A percentile compares a stretch with the other conserved stretches of the same genome.
phyloP scores from a whole-genome alignment of 2,888 invertebrate genomes.

The Rhingia rostrata region DNA sequence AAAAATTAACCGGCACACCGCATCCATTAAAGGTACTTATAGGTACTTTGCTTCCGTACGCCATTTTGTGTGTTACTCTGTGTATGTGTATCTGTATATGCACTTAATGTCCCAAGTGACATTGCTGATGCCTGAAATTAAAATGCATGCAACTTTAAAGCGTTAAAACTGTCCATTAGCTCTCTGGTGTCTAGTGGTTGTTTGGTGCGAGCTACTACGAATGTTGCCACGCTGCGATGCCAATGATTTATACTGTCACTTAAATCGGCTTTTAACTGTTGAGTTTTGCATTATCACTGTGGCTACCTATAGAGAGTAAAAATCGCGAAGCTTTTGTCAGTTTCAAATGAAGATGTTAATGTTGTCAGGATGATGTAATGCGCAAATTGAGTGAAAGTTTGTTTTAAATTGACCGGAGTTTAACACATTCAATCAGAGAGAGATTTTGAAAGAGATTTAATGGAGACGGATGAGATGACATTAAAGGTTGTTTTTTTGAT shows the following conservation, averaged over 20 bases:
- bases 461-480: too few species aligned
- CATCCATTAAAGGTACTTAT: slow-evolving; percentile 61
- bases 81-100: not conserved
- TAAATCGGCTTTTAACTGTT: slow-evolving; percentile 19
- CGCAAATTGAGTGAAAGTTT: too few species aligned
- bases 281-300: slow-evolving; percentile 6
- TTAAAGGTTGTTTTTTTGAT: too few species aligned
- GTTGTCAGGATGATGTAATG: too few species aligned
- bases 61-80: slow-evolving; percentile 16
- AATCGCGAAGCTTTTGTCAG: not conserved
- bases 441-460: too few species aligned
- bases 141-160: slow-evolving; percentile 59
- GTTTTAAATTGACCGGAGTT: too few species aligned
- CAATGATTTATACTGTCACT: slow-evolving; percentile 16
- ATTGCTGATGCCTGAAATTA: slow-evolving; percentile 29
- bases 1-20: slow-evolving; percentile 43
- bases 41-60: slow-evolving; percentile 48
- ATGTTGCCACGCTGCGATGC: not conserved
- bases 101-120: slow-evolving; percentile 52
- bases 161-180: slow-evolving; percentile 36
- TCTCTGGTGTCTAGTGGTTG: not conserved
- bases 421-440: too few species aligned
- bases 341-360: not conserved
- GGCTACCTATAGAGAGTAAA: not conserved
- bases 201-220: not conserved